Base-by-base conservation (phyloP, 2,797 vertebrate species). In the Meriones psammophilus region DNA sequence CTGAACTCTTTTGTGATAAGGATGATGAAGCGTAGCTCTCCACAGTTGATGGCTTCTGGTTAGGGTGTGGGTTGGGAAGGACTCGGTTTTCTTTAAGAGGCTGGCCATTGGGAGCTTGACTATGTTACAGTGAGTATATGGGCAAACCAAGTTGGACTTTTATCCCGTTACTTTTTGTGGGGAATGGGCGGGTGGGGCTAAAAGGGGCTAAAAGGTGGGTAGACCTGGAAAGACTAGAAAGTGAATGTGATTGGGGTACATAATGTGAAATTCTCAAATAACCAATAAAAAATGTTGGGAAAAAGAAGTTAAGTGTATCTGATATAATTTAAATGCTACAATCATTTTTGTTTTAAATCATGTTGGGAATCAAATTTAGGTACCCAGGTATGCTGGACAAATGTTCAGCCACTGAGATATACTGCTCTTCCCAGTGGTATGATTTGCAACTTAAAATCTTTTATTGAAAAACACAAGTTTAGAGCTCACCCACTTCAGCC, bases 381-480 rank as follows among this genome's bases (percentile, higher is more conserved):
- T 4, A 56, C 56, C 39, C 33, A 73, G 15, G 26, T 15, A 36
- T 56, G 8, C 33, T 30, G 36, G 10, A 18, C 56, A 80, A 60
- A 8, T 39, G 14, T 28, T 62, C 58, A 28, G 42, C 8, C 36
- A 62, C 80, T 83, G 22, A 81, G 79, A 66, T 4, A 69, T 13
- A 86, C 13, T 86, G 50, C 10, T 24, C 13, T 54, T 33, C 30
- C 4, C 46, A 87, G 2, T 26, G 39, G 8, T 77, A 9, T 20
- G 30, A 89, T 79, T 54, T 78, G 46, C 68, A 88, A 88, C 64
- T 88, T 14, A 90, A 5, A 5, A 77, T 68, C 30, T 83, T 94
- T 91, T 24, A 76, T 76, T 87, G 90, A 84, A 87, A 86, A 92
- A 36, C 8, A 60, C 5, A 36, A 28, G 28, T 60, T n/a, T 1